A percentile compares a stretch with the other conserved stretches of the same genome.
These are phyloP conservation scores for Acrocephalus arundinaceus DNA, from an alignment of 2,113 vertebrate genomes.

Conservation along the genomic window DNA sequence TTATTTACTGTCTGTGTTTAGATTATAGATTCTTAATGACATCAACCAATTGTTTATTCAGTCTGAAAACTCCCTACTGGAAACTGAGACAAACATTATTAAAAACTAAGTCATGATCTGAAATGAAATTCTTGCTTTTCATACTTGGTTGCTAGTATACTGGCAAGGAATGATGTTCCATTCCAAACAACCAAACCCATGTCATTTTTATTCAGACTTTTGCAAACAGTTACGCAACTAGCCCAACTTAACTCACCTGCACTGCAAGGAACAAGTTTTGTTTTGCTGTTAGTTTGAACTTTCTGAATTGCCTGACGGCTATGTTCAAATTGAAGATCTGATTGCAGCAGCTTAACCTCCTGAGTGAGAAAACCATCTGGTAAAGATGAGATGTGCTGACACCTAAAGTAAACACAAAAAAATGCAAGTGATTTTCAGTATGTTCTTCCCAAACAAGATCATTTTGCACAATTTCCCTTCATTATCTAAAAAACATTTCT, in stretches of 20 bases:
- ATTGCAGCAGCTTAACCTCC: conserved; percentile 79
- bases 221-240: neutral
- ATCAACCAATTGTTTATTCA: neutral
- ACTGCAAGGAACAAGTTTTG: conserved; percentile 85
- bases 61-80: neutral
- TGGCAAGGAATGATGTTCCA: neutral
- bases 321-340: conserved; percentile 82
- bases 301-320: conserved; percentile 76
- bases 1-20: neutral
- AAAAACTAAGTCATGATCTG: neutral
- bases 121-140: neutral
- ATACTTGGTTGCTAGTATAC: neutral
- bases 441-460: neutral
- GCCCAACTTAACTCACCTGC: conserved; percentile 78
- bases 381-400: conserved; percentile 73
- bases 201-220: neutral
- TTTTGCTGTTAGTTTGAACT: conserved; percentile 44
- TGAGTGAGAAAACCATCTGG: conserved; percentile 80
- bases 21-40: neutral
- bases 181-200: neutral
- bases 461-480: neutral
- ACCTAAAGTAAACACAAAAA: conserved; percentile 69
- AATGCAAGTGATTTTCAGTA: neutral
- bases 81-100: neutral
- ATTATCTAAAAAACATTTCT: neutral